Conservation (phyloP, 2,797 vertebrate genomes). For the Syncerus caffer region DNA sequence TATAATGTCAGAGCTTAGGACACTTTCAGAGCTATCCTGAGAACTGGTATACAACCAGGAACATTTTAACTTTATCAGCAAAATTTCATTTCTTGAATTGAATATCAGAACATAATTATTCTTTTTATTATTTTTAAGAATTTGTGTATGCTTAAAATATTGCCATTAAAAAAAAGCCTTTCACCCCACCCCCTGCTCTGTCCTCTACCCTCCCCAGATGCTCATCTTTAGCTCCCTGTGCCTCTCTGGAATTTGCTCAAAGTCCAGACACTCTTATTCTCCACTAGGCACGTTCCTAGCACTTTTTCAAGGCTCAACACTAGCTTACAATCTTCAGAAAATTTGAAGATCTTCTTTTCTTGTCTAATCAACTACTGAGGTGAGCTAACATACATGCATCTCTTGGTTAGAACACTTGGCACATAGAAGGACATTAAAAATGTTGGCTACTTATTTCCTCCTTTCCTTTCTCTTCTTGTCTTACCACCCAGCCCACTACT, state of each 20-base stretch:
- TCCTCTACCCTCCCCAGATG: not conserved
- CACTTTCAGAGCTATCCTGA: not conserved
- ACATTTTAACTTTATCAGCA: not conserved
- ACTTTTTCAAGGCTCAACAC: not conserved
- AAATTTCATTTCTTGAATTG: not conserved
- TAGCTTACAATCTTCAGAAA: not conserved
- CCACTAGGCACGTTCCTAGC: not conserved
- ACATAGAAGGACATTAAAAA: not conserved
- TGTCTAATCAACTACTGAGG: not conserved
- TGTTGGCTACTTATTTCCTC: not conserved
- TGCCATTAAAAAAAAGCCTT: not conserved
- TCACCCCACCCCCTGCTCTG: fast-evolving
- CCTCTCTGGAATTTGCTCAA: not conserved
- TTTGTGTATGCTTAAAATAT: not conserved
- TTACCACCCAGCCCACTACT: not conserved
- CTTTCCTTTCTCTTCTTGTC: not conserved
- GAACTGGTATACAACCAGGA: not conserved
- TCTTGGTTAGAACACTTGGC: not conserved
- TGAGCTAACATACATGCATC: not conserved
- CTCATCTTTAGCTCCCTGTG: not conserved
- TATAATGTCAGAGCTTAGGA: not conserved
- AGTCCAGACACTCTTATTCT: not conserved
- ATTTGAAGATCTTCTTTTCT: not conserved
- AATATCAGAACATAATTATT: not conserved
- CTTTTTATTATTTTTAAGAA: not conserved